A percentile compares a stretch with the other conserved stretches of the same genome.
These are phyloP conservation scores for Lasioglossum oenotherae DNA, from an alignment of 2,888 invertebrate genomes.

Conservation along the genomic window DNA sequence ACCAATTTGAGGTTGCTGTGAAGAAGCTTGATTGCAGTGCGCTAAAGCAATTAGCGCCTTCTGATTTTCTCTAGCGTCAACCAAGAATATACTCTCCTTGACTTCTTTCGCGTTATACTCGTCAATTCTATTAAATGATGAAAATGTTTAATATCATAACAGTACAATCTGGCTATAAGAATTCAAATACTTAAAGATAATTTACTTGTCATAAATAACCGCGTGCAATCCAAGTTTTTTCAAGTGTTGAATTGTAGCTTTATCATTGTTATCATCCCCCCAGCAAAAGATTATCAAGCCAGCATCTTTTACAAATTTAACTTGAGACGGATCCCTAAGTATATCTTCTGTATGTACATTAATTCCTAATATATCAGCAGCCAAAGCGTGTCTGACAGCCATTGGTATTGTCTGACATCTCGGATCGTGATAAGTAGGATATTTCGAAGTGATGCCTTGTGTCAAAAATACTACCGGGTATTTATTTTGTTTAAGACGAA, in stretches of 20 bases:
- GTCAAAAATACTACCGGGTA: constrained; percentile 98
- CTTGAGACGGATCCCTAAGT: constrained; percentile 92
- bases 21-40: constrained; percentile 81
- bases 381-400: constrained; percentile 93
- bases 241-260: constrained; percentile 92
- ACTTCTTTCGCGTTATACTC: constrained; percentile 89
- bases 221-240: constrained; percentile 97
- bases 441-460: constrained; percentile 89
- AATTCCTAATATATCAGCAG: constrained; percentile 94
- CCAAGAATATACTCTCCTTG: constrained; percentile 93
- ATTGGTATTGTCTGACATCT: constrained; percentile 92
- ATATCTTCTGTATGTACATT: constrained; percentile 97
- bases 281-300: constrained; percentile 97
- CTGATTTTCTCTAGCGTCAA: constrained; percentile 92
- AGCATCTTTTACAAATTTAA: constrained; percentile 91
- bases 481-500: constrained; percentile 97
- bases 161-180: background rate
- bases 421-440: constrained; percentile 93
- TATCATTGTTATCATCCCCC: constrained; percentile 98
- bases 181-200: constrained; percentile 21
- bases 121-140: constrained; percentile 87
- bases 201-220: constrained; percentile 96
- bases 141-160: constrained; percentile 58
- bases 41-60: constrained; percentile 86
- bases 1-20: constrained; percentile 68